Evolutionary conservation across 1,140 invertebrate genomes (phyloP), one percentile per base, ranked within the genome.

Genomic region (Papilio dardanus): DNA sequence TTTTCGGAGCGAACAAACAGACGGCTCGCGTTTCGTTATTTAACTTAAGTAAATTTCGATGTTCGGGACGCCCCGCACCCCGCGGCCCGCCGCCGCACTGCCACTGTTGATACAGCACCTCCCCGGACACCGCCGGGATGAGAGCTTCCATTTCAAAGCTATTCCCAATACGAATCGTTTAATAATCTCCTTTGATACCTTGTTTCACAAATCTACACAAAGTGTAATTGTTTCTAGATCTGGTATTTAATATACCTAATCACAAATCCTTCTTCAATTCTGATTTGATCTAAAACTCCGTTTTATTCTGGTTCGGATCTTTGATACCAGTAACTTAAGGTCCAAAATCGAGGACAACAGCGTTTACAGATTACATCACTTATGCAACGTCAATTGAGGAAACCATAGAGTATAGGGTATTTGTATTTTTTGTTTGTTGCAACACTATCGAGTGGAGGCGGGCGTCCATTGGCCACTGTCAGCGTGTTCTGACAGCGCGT

Each of bases 31-130:
- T 88, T 91, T 89, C 88, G 90, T 90, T 92, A 92, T 92, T 90
- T 90, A 90, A 90, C 89, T 90, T 92, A 93, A 93, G 91, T 93
- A 93, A 92, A 93, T 93, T 93, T 90, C 88, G 86, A 89, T 93
- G 91, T 93, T 88, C 86, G 80, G 83, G 75, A 42, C 79, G 76
- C 82, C 50, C 50, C 86, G 80, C 82, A 74, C 37, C 79, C 77
- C 81, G 79, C 80, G 77, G 83, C 50, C 21, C 50, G 50, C 50
- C 19, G 50, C 50, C 21, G 42, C 42, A 19, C n/a, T 46, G 50
- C 84, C 86, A 82, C 85, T 88, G 86, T 87, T 88, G 82, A 83
- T 81, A 83, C 82, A 81, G 79, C 76, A 78, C 19, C 74, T 75
- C 76, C 81, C 75, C 73, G 58, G 73, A 66, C 58, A 62, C 62